Conservation (phyloP, 2,888 invertebrate genomes). For the Priocnemis perturbator region DNA sequence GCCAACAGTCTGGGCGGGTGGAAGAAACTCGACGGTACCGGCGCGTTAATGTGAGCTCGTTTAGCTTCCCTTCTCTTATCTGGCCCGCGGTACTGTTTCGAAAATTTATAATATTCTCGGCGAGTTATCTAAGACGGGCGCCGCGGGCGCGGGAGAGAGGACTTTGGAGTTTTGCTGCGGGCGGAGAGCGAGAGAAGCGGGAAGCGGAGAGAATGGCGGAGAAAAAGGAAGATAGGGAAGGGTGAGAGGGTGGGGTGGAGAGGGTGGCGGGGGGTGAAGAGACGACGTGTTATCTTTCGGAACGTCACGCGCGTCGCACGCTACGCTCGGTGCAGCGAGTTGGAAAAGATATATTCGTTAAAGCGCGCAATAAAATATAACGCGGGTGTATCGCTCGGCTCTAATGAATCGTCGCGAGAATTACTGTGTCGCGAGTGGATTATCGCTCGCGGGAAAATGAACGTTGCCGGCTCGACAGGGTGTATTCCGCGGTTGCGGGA, state of each 20-base stretch:
- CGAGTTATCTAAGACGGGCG: conserved; percentile 41
- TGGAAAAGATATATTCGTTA: conserved; percentile 22
- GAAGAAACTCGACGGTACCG: conserved; percentile 42
- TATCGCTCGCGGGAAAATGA: conserved; percentile 7
- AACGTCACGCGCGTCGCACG: conserved; percentile 43
- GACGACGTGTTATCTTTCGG: conserved; percentile 48
- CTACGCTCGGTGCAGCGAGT: conserved; percentile 14
- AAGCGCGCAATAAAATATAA: conserved; percentile 23
- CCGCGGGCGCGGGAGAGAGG: conserved; percentile 21
- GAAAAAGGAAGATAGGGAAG: conserved; percentile 2
- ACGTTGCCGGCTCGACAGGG: too few species aligned
- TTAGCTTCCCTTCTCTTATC: conserved; percentile 62
- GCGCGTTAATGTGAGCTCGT: conserved; percentile 64
- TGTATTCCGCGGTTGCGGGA: too few species aligned
- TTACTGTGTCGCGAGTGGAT: conserved; percentile 18
- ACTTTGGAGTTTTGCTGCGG: neutral
- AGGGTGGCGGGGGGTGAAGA: conserved; percentile 24
- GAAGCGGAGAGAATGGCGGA: conserved; percentile 10
- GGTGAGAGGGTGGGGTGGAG: conserved; percentile 15
- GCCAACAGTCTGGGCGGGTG: conserved; percentile 34
- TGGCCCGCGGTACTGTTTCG: conserved; percentile 48
- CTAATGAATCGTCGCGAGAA: conserved; percentile 8
- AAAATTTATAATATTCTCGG: conserved; percentile 63
- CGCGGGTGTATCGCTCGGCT: conserved; percentile 17
- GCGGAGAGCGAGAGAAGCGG: conserved; percentile 9